These are phyloP conservation scores for Coryphaenoides rupestris DNA, from an alignment of 2,113 vertebrate genomes.

Conservation along the genomic window DNA sequence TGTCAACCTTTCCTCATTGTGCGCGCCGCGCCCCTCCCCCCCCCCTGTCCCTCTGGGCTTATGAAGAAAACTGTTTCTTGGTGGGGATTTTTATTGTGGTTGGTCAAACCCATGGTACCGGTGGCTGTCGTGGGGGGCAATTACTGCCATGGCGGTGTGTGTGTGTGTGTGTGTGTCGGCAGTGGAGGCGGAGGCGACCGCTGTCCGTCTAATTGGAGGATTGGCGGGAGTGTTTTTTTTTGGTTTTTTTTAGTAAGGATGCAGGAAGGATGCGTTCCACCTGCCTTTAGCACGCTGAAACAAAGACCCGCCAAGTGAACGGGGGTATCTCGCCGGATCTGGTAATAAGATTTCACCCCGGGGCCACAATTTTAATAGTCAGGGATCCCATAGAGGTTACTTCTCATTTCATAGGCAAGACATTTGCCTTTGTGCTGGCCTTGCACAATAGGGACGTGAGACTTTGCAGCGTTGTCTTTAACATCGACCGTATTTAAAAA, in stretches of 20 bases:
- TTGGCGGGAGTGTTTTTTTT: slow-evolving; percentile 41
- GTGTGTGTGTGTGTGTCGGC: too few relatives aligned
- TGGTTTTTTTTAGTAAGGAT: slow-evolving; percentile 48
- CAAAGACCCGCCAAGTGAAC: slow-evolving; percentile 54
- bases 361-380: slow-evolving; percentile 67
- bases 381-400: slow-evolving; percentile 53
- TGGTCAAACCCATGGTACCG: slow-evolving; percentile 8
- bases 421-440: slow-evolving; percentile 59
- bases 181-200: slow-evolving; percentile 21
- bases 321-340: slow-evolving; percentile 41
- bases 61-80: slow-evolving; percentile 30
- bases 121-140: slow-evolving; percentile 41
- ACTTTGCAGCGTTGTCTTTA: slow-evolving; percentile 58
- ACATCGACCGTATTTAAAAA: slow-evolving; percentile 57
- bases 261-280: slow-evolving; percentile 55
- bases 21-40: neutral
- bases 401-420: slow-evolving; percentile 52
- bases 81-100: too few relatives aligned
- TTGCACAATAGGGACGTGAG: slow-evolving; percentile 52
- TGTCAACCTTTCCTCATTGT: slow-evolving; percentile 29
- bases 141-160: slow-evolving; percentile 50
- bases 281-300: slow-evolving; percentile 50
- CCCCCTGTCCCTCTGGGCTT: slow-evolving; percentile 45
- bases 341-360: slow-evolving; percentile 62
- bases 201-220: slow-evolving; percentile 72